Base-by-base conservation (phyloP, 2,888 invertebrate species). In the Chloromyia formosa region DNA sequence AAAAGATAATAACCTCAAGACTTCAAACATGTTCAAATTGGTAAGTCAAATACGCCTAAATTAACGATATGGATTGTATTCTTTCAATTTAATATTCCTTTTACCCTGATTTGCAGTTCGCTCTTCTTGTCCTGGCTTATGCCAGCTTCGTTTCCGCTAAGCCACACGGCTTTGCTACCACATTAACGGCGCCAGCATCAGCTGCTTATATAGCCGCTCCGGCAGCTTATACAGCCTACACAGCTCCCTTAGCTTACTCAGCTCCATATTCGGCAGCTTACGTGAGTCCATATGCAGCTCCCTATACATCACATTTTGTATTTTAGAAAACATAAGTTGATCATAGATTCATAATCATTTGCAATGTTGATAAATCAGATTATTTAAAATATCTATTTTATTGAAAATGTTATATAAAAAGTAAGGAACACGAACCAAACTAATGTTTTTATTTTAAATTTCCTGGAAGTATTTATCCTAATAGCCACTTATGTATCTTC, bases 21-120 rank as follows among this genome's bases (percentile, higher is more conserved):
- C 72, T 78, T 77, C 80, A 83, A 81, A 78, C n/a, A 84, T 84
- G 84, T 84, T 84, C 81, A 84, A 84, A 82, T 82, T 82, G 80
- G 84, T 84, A 81, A 84, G 84, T 81, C 49, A 27, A 74, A 69
- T 68, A 9, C 16, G n/a, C 16, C 16, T 54, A 14, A 18, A 23
- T 60, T 22, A 14, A 62, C 16, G 40, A 35, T 7, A 16, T 5
- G 2, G 7, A 40, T 16, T 61, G 5, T 56, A 16, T 12, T n/a
- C 18, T 27, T 18, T 7, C 18, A n/a, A 9, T n/a, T n/a, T 40
- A 49, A 23, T 42, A 12, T 64, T 42, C 27, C n/a, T n/a, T n/a
- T n/a, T n/a, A n/a, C n/a, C n/a, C n/a, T n/a, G n/a, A 12, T 60
- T 76, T 75, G 0, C 66, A 81, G 79, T 80, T 80, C 76, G 78